Percentiles rank a stretch among this genome's conserved stretches.
Conservation (phyloP, 2,113 vertebrate genomes). For the Eubucco bourcierii region DNA sequence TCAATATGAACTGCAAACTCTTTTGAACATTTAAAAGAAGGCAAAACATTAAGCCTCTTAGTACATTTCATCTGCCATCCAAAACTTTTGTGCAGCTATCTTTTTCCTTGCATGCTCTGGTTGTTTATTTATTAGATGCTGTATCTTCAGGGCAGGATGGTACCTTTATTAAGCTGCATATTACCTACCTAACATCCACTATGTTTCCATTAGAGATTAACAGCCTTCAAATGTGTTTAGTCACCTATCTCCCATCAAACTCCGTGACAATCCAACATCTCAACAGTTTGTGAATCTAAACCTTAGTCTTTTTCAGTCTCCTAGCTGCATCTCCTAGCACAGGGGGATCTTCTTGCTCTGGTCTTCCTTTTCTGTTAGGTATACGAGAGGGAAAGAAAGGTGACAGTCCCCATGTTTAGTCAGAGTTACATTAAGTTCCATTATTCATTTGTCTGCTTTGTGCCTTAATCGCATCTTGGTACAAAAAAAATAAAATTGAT, state of each 20-base stretch:
- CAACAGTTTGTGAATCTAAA: background rate
- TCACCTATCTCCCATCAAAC: background rate
- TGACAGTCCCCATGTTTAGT: background rate
- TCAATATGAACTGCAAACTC: background rate
- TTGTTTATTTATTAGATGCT: background rate
- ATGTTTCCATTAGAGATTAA: background rate
- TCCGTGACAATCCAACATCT: background rate
- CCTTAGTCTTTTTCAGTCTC: background rate
- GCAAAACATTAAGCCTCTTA: background rate
- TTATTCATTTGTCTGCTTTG: background rate
- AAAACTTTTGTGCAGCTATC: background rate
- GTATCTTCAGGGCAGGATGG: accelerated
- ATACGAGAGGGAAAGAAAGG: background rate
- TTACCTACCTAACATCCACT: background rate
- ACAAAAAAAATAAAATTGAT: background rate
- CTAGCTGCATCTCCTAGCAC: background rate
- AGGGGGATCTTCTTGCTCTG: background rate
- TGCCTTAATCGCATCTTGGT: background rate
- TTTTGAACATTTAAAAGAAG: background rate
- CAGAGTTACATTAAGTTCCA: background rate
- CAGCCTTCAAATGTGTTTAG: background rate
- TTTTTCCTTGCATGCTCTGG: background rate
- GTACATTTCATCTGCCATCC: background rate
- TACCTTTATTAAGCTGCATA: background rate
- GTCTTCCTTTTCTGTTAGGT: background rate